These are phyloP conservation scores for Bombus affinis DNA, from an alignment of 1,140 invertebrate species.

Conservation along the genomic window DNA sequence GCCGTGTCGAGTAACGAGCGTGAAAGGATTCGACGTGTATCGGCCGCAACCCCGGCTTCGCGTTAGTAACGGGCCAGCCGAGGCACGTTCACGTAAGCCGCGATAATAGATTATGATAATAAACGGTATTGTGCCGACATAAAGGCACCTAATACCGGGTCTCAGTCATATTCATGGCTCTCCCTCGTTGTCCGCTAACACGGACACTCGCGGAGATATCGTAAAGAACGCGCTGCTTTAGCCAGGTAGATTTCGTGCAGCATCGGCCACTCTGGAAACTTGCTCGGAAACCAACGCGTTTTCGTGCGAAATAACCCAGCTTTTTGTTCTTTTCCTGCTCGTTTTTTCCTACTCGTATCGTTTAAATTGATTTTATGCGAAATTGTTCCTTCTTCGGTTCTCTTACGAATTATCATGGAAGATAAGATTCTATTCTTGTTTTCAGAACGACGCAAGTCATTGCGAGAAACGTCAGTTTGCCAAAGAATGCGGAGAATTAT, in stretches of 20 bases:
- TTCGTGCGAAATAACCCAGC: not conserved
- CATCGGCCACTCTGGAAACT: not conserved
- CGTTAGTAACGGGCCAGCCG: constrained; percentile 57
- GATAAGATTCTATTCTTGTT: not conserved
- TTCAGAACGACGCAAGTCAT: no score
- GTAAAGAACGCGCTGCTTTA: constrained; percentile 70
- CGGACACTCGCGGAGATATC: constrained; percentile 51
- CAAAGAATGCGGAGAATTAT: no score
- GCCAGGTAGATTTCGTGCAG: constrained; percentile 48
- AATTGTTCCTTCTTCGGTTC: not conserved
- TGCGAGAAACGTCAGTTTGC: no score
- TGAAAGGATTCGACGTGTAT: constrained; percentile 54
- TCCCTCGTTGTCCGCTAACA: constrained; percentile 49
- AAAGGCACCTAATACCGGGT: constrained; percentile 71
- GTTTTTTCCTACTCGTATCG: not conserved
- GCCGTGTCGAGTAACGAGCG: constrained; percentile 47
- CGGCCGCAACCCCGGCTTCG: constrained; percentile 41
- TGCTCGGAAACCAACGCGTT: not conserved
- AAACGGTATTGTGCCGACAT: constrained; percentile 77
- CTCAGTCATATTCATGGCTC: constrained; percentile 63
- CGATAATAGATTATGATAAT: constrained; percentile 81
- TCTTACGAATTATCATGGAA: not conserved
- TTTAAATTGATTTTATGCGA: not conserved
- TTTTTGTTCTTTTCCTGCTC: not conserved
- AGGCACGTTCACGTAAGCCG: constrained; percentile 70